Conservation (phyloP, 2,797 vertebrate species). For the Craterocephalus amniculus region DNA sequence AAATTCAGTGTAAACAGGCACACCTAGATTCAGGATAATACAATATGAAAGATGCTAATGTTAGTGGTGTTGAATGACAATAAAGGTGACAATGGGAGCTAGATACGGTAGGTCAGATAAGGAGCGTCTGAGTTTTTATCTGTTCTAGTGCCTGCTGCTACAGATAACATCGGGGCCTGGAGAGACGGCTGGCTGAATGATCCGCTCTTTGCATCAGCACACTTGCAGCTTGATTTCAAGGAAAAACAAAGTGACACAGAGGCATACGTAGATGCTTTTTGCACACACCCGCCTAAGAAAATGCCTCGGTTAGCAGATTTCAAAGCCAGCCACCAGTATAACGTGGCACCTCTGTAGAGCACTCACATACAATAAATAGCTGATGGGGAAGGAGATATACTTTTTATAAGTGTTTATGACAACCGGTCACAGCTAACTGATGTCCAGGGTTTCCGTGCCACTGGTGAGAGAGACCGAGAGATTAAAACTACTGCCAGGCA, state of each 20-base stretch:
- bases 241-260: constrained; percentile 38
- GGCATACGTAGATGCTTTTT: constrained; percentile 16
- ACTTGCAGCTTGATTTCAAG: constrained; percentile 32
- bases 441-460: constrained; percentile 68
- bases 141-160: constrained; percentile 2
- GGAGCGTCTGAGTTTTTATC: constrained; percentile 20
- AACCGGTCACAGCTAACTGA: constrained; percentile 3
- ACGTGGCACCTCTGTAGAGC: constrained; percentile 6
- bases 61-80: constrained; percentile 3
- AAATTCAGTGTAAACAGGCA: background rate
- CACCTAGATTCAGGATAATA: background rate
- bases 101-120: constrained; percentile 17
- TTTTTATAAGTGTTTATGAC: constrained; percentile 15
- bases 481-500: constrained; percentile 69
- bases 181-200: constrained; percentile 38
- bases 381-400: background rate
- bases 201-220: constrained; percentile 42
- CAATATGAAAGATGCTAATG: background rate
- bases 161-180: constrained; percentile 42
- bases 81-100: constrained; percentile 20
- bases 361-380: constrained; percentile 1
- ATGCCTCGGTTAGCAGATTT: constrained; percentile 47
- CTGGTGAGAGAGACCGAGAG: constrained; percentile 58
- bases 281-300: constrained; percentile 23
- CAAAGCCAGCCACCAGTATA: constrained; percentile 31